These are phyloP conservation scores for Amphipoea lucens DNA, from an alignment of 2,888 invertebrate genomes.

Conservation along the genomic window DNA sequence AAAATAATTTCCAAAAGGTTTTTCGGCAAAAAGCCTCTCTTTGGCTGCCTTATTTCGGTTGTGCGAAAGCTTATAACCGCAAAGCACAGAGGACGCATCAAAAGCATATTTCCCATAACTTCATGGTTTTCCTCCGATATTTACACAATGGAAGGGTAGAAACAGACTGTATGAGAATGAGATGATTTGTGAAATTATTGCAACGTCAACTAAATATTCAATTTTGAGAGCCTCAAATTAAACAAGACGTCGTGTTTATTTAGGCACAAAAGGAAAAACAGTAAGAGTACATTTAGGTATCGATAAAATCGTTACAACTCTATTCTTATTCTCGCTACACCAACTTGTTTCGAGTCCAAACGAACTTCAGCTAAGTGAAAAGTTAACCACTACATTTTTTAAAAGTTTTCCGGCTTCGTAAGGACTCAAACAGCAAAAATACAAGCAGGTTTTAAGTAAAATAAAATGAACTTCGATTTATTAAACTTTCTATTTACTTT, in stretches of 20 bases:
- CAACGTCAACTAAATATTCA: conserved; percentile 38
- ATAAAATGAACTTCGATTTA: neutral
- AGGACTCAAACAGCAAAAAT: neutral
- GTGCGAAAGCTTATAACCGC: conserved; percentile 75
- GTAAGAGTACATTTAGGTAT: neutral
- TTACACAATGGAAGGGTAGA: conserved; percentile 73
- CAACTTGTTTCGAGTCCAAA: neutral
- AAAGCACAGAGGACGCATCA: conserved; percentile 76
- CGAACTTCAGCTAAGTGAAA: neutral
- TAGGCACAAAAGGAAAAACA: neutral
- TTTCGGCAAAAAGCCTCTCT: conserved; percentile 30
- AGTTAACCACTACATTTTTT: neutral
- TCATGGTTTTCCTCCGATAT: conserved; percentile 69
- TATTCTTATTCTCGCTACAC: neutral
- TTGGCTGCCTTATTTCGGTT: conserved; percentile 54
- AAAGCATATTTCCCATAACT: conserved; percentile 68
- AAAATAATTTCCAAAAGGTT: conserved; percentile 23
- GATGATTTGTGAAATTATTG: conserved; percentile 74
- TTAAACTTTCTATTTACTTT: conserved; percentile 2
- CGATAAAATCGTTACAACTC: conserved; percentile 1
- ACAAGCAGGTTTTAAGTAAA: neutral
- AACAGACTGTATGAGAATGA: conserved; percentile 74
- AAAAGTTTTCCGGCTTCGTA: neutral
- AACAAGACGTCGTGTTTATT: neutral
- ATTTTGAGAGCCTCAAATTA: neutral